Evolutionary conservation across 2,888 invertebrate genomes (phyloP).

Genomic region (Patella ulyssiponensis): DNA sequence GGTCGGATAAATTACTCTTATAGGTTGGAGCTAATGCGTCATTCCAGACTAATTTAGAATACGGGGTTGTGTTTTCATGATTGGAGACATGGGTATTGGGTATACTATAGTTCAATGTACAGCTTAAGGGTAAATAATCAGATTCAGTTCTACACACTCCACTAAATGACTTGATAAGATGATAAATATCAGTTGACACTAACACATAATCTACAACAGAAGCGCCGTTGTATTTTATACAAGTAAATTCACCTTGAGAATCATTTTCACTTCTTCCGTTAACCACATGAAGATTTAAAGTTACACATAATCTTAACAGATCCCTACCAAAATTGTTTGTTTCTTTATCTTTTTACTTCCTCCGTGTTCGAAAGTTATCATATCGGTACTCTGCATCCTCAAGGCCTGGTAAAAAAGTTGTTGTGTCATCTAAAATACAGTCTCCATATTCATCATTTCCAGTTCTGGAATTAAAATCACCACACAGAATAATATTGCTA

Average conservation of each 20-base stretch:
- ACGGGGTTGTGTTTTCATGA: too few species aligned
- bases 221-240: conserved; percentile 5
- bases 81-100: background rate
- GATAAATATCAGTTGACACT: background rate
- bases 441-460: background rate
- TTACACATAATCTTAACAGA: background rate
- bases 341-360: background rate
- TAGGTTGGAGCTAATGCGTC: too few species aligned
- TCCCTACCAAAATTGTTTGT: background rate
- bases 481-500: background rate
- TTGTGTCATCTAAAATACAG: background rate
- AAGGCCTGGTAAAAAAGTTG: background rate
- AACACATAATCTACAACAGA: background rate
- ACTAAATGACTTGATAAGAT: background rate
- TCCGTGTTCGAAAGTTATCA: background rate
- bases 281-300: conserved; percentile 6
- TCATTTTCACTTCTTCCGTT: conserved; percentile 2
- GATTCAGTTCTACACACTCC: background rate
- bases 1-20: too few species aligned
- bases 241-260: background rate
- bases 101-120: background rate
- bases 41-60: too few species aligned
- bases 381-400: background rate
- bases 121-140: background rate
- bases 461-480: too few species aligned